Conservation (phyloP, 2,797 vertebrate species). For the Anguilla megastoma region DNA sequence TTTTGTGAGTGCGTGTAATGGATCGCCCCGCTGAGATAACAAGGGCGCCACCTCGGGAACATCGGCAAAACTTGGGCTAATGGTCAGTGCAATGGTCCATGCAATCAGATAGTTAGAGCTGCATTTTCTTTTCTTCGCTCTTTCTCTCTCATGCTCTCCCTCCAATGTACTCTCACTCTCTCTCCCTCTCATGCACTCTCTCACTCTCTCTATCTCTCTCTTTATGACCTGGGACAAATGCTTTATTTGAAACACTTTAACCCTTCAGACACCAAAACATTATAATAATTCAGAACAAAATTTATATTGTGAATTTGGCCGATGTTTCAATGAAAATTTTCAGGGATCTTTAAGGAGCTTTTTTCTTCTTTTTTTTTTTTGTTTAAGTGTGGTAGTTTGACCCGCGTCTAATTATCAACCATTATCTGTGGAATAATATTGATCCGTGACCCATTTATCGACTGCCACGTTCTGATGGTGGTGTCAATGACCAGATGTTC, state of each 20-base stretch:
- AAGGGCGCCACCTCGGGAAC: background rate
- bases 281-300: background rate
- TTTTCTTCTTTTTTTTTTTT: too few relatives aligned
- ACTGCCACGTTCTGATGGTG: background rate
- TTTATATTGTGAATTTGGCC: background rate
- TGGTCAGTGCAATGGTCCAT: background rate
- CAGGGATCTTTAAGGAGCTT: background rate
- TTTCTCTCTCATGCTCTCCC: background rate
- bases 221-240: background rate
- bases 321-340: background rate
- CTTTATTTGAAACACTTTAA: background rate
- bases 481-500: background rate
- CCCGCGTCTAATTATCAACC: background rate
- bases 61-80: background rate
- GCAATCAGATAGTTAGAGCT: background rate
- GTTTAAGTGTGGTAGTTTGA: background rate
- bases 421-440: background rate
- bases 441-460: background rate
- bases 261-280: background rate
- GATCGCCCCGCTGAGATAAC: background rate
- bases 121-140: background rate
- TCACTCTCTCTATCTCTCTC: background rate
- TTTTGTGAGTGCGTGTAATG: slow-evolving; percentile 11
- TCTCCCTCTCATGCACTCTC: too few relatives aligned
- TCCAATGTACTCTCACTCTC: too few relatives aligned